Conservation (phyloP, 2,113 vertebrate genomes). For the Geococcyx californianus region DNA sequence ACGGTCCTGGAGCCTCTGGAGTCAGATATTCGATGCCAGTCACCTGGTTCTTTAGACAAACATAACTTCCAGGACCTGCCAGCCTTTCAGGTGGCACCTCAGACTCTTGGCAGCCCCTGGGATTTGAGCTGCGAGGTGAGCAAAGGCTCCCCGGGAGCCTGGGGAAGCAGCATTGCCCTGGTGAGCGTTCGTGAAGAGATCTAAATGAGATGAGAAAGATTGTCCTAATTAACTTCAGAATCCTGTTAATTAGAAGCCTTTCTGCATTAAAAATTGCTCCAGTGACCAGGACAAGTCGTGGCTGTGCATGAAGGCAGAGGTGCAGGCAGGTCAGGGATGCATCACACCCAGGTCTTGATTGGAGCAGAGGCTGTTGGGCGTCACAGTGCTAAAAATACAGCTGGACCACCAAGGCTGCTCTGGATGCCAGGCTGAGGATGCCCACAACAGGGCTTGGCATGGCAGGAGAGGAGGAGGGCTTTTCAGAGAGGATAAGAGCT, state of each 20-base stretch:
- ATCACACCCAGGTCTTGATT: background rate
- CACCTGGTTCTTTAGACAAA: background rate
- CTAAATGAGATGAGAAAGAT: constrained; percentile 53
- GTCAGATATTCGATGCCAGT: background rate
- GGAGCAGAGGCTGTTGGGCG: background rate
- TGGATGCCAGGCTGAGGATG: background rate
- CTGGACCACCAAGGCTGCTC: background rate
- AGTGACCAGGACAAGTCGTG: background rate
- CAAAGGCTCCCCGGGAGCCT: background rate
- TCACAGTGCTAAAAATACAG: background rate
- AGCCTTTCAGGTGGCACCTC: background rate
- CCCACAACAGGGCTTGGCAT: background rate
- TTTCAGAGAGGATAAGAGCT: background rate
- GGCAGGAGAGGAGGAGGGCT: background rate
- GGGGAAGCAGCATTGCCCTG: background rate
- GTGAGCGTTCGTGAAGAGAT: constrained; percentile 25
- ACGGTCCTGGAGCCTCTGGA: background rate
- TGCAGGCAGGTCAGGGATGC: background rate
- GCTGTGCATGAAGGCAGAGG: background rate
- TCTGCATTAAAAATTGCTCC: constrained; percentile 38
- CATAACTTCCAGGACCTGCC: fast-evolving
- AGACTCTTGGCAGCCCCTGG: background rate
- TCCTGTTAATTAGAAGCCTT: constrained; percentile 62
- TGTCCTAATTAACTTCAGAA: constrained; percentile 68
- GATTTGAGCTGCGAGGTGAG: background rate